phyloP scores from a whole-genome alignment of 2,888 invertebrate genomes.

The Epinotia nisella region DNA sequence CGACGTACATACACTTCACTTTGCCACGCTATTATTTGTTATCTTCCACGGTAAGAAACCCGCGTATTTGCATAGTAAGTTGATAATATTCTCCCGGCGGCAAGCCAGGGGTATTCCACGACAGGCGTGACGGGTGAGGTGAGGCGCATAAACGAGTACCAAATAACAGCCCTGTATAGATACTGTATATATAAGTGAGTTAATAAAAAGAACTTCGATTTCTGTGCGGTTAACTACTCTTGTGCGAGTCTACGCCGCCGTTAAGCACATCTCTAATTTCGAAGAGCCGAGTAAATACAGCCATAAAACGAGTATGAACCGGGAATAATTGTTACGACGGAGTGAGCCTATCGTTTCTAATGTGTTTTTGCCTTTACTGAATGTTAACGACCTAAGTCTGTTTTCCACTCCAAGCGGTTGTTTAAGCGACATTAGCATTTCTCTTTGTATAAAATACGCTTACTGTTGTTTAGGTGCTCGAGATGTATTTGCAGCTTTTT shows the following conservation, averaged over 20 bases:
- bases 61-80: too few species aligned
- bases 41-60: too few species aligned
- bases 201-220: neutral
- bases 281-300: conserved; percentile 47
- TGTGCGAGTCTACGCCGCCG: conserved; percentile 38
- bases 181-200: too few species aligned
- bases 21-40: too few species aligned
- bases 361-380: conserved; percentile 66
- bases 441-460: conserved; percentile 17
- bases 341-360: conserved; percentile 60
- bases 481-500: neutral
- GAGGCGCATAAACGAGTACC: too few species aligned
- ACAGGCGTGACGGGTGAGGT: too few species aligned
- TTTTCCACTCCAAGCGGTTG: conserved; percentile 29
- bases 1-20: too few species aligned
- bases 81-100: too few species aligned
- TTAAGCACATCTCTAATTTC: conserved; percentile 55
- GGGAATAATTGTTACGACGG: conserved; percentile 63
- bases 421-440: conserved; percentile 33
- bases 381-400: conserved; percentile 58
- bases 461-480: conserved; percentile 4
- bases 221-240: conserved; percentile 14
- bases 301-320: conserved; percentile 63
- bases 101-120: too few species aligned
- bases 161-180: too few species aligned